Base-by-base conservation (phyloP, 1,140 invertebrate genomes). In the Grapholita molesta region DNA sequence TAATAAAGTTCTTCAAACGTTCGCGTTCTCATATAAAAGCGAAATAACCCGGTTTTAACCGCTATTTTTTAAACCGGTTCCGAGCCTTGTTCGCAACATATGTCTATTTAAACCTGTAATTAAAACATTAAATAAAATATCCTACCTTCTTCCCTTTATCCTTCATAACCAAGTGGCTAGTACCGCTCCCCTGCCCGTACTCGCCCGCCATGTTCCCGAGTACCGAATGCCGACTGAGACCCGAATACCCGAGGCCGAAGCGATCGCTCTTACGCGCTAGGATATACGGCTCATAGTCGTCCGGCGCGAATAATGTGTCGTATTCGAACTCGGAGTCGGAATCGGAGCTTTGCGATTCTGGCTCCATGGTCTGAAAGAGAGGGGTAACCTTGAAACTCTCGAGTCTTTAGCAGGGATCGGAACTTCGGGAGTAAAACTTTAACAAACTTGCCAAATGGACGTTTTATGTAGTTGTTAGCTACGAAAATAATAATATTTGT, bases 211-310 rank as follows among this genome's bases (percentile, higher is more conserved):
- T 57, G 48, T 74, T 85, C 0, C 92, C 92, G n/a, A 92, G 72
- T n/a, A 92, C 91, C 53, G 77, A 93, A 82, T 81, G 95, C 52
- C 83, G 93, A 85, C 86, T 94, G n/a, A 99, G 85, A 0, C 97
- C 97, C n/a, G 91, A 92, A 82, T 99, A 99, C 1, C 98, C 98
- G 48, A 99, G 93, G 0, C 97, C 97, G 84, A 97, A 97, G 21
- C 92, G 93, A 90, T 98, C 95, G 66, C 94, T 94, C 91, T 99
- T 99, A 25, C 95, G 94, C 32, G 93, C 93, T 67, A 95, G 94
- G 5, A 95, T 86, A 73, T 95, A 94, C 8, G 95, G 93, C 70
- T 96, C 94, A 76, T 95, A 95, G 89, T 98, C 97, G 84, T 96
- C 95, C 5, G 97, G 97, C n/a, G 97, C 97, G 90, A 97, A 97